These are phyloP conservation scores for Anguilla rostrata DNA, from an alignment of 2,113 vertebrate genomes.

Conservation along the genomic window DNA sequence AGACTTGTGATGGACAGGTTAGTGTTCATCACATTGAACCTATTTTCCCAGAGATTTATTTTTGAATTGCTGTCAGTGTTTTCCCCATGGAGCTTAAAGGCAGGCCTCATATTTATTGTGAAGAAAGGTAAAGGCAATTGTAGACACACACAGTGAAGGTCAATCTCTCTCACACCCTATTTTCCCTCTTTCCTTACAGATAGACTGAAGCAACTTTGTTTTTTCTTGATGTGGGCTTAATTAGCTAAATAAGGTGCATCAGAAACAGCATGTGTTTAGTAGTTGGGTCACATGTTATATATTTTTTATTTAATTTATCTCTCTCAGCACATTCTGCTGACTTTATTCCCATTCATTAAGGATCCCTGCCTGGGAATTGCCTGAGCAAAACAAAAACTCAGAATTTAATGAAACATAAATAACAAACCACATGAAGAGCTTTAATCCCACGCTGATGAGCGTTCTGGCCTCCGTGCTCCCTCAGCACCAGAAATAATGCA, in stretches of 20 bases:
- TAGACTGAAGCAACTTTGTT: not conserved
- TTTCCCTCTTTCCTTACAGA: not conserved
- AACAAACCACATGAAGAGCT: constrained; percentile 45
- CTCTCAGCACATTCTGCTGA: constrained; percentile 68
- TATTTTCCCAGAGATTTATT: too few relatives aligned
- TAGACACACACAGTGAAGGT: not conserved
- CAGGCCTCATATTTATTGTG: too few relatives aligned
- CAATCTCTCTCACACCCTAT: not conserved
- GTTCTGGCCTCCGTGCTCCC: constrained; percentile 51
- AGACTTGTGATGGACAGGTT: too few relatives aligned
- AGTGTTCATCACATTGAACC: too few relatives aligned
- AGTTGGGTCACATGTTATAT: not conserved
- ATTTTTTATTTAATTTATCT: constrained; percentile 54
- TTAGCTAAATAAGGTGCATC: not conserved
- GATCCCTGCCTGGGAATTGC: constrained; percentile 62
- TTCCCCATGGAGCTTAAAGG: too few relatives aligned
- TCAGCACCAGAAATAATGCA: not conserved
- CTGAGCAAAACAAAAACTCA: constrained; percentile 48
- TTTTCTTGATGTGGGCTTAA: not conserved
- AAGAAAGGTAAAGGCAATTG: too few relatives aligned
- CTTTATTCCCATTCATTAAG: constrained; percentile 77
- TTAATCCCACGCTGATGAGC: constrained; percentile 49
- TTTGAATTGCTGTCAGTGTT: too few relatives aligned
- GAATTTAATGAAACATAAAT: constrained; percentile 74
- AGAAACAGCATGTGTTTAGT: not conserved